Evolutionary conservation across 37 sponge, comb jelly and placozoan genomes (phyloP).

Genomic region (Chondrosia reniformis): DNA sequence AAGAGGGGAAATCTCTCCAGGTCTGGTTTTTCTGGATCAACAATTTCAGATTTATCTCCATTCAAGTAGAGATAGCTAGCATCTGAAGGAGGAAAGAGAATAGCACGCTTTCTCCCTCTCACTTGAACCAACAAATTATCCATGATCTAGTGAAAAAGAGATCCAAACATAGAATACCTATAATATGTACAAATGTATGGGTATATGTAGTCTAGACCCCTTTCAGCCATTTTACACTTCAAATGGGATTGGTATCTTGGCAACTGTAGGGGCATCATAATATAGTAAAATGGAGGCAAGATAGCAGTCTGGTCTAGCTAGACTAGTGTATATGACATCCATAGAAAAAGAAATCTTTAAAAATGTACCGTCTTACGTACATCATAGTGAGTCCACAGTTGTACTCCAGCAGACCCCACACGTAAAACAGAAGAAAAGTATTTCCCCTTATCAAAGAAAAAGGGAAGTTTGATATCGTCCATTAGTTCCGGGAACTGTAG

Average conservation of each 20-base stretch:
- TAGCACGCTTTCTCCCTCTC: constrained; percentile 69
- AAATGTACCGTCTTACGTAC: constrained; percentile 42
- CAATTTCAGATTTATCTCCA: constrained; percentile 83
- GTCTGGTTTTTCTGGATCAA: constrained; percentile 81
- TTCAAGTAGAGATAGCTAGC: constrained; percentile 66
- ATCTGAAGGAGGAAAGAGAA: constrained; percentile 74
- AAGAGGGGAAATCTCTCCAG: constrained; percentile 66
- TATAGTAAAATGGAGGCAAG: too few relatives aligned
- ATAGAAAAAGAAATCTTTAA: too few relatives aligned
- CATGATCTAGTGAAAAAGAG: constrained; percentile 82
- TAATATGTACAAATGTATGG: too few relatives aligned
- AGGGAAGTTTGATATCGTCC: constrained; percentile 67
- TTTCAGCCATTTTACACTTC: too few relatives aligned
- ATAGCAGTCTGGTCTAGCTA: too few relatives aligned
- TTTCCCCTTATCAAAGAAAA: constrained; percentile 41
- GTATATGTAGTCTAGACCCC: too few relatives aligned
- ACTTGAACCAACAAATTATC: constrained; percentile 93
- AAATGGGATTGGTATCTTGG: too few relatives aligned
- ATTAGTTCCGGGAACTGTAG: constrained; percentile 71
- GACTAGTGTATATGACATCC: too few relatives aligned
- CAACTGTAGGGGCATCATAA: too few relatives aligned
- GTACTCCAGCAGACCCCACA: constrained; percentile 71
- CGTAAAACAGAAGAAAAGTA: constrained; percentile 87
- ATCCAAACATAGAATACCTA: too few relatives aligned
- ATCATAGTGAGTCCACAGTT: constrained; percentile 96